Base-by-base conservation (phyloP, 1,140 invertebrate genomes). In the Mya arenaria region DNA sequence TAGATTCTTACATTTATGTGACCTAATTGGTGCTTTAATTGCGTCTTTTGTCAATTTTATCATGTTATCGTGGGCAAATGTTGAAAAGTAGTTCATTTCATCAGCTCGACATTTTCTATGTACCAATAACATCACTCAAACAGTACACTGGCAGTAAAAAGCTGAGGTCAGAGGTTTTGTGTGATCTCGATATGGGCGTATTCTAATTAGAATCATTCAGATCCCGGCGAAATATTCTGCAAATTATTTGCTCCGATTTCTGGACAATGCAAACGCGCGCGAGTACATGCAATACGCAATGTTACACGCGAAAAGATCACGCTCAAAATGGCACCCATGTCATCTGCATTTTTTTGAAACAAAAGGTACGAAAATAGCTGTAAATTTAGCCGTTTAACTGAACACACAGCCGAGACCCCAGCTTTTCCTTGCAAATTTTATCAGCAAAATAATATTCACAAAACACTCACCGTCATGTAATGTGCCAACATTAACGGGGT, bases 401-500 rank as follows among this genome's bases (percentile, higher is more conserved):
- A 63, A 66, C 69, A 82, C 41, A 83, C 77, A 84, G 68, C 62
- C 73, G 65, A 84, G 86, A 87, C 88, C 81, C 87, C 80, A 84
- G 87, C 86, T 89, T 91, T 92, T 91, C 91, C 89, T 88, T 88
- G 91, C 92, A 92, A 93, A 92, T 93, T 93, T 93, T 93, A 93
- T 93, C 92, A 93, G 92, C 92, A 92, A 94, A 94, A 93, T 94
- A 93, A 93, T 94, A 93, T 93, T 94, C 92, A 89, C 92, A 93
- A 93, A 93, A 93, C 93, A 94, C 93, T 94, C 93, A 94, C 93
- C 93, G 92, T 93, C 93, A 93, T 93, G 92, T 93, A 93, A 93
- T 92, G 92, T 93, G 92, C 93, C 92, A 92, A 92, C 89, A 89
- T 90, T 91, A 83, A 87, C 91, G 92, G 93, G 93, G 93, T 90